Conservation (phyloP, 2,888 invertebrate species). For the Leucoptera coffeella region DNA sequence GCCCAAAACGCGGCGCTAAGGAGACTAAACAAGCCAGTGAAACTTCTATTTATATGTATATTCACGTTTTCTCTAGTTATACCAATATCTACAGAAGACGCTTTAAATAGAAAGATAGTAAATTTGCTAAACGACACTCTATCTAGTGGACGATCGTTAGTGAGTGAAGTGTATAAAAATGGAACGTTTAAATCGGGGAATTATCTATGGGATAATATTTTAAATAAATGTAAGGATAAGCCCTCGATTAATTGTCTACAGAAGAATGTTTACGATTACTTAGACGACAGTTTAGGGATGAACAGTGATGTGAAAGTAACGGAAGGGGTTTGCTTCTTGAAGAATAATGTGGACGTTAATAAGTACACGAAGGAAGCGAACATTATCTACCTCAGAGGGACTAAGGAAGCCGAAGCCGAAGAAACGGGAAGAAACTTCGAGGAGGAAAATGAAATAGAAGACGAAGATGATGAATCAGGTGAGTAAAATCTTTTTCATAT, state of each 20-base stretch:
- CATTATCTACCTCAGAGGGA: slow-evolving; percentile 33
- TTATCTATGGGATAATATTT: slow-evolving; percentile 65
- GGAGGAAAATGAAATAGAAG: slow-evolving; percentile 27
- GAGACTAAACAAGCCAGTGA: no score
- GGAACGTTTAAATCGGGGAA: slow-evolving; percentile 56
- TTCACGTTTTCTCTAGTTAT: no score
- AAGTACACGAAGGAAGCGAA: slow-evolving; percentile 51
- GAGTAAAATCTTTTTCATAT: slow-evolving; percentile 9
- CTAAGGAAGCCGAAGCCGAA: slow-evolving; percentile 15
- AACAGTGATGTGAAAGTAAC: slow-evolving; percentile 61
- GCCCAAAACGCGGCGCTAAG: no score
- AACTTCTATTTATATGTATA: no score
- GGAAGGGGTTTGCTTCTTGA: slow-evolving; percentile 57
- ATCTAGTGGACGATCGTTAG: slow-evolving; percentile 24
- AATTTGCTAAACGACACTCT: no score
- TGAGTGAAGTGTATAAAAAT: slow-evolving; percentile 32
- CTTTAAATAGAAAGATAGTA: no score
- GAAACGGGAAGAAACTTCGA: slow-evolving; percentile 7
- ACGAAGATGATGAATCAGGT: slow-evolving; percentile 32
- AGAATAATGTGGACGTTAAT: slow-evolving; percentile 56
- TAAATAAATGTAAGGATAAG: slow-evolving; percentile 61
- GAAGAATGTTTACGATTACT: slow-evolving; percentile 67
- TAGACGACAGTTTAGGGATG: slow-evolving; percentile 60
- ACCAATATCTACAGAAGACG: no score
- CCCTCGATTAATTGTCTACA: slow-evolving; percentile 70